Percentiles rank a stretch among this genome's conserved stretches.
phyloP scores from a whole-genome alignment of 2,797 vertebrate species.

The Xenopus petersii region DNA sequence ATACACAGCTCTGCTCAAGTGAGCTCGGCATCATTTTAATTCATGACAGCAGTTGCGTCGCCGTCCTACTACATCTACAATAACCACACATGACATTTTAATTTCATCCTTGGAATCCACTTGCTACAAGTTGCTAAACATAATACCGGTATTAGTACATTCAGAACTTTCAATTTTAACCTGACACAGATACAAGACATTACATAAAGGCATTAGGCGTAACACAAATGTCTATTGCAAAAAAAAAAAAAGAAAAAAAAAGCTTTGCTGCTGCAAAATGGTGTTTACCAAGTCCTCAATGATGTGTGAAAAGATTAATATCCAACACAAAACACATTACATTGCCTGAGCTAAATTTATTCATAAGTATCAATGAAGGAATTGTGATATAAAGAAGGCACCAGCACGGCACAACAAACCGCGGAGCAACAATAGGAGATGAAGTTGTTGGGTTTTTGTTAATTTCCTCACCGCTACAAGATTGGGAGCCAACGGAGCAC shows the following conservation, averaged over 20 bases:
- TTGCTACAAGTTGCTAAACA: constrained; percentile 40
- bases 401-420: constrained; percentile 46
- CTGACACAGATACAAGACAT: constrained; percentile 40
- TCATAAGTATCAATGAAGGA: constrained; percentile 34
- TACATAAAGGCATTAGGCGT: constrained; percentile 38
- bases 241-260: constrained; percentile 11
- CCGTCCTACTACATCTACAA: constrained; percentile 31
- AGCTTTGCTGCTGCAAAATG: constrained; percentile 18
- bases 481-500: constrained; percentile 48
- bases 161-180: constrained; percentile 33
- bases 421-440: constrained; percentile 49
- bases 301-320: constrained; percentile 47
- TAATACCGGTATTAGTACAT: constrained; percentile 33
- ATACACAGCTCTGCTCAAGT: constrained; percentile 5
- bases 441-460: constrained; percentile 24
- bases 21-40: constrained; percentile 42
- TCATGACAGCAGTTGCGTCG: constrained; percentile 25
- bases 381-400: constrained; percentile 45
- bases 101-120: constrained; percentile 33
- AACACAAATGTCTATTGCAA: constrained; percentile 27
- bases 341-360: constrained; percentile 33
- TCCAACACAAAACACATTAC: constrained; percentile 39
- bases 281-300: constrained; percentile 43
- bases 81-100: constrained; percentile 43
- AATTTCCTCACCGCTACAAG: constrained; percentile 43